Percentiles rank a stretch among this genome's conserved stretches.
Evolutionary conservation across 2,113 vertebrate species (phyloP).

Genomic region (Turdus rufiventris): DNA sequence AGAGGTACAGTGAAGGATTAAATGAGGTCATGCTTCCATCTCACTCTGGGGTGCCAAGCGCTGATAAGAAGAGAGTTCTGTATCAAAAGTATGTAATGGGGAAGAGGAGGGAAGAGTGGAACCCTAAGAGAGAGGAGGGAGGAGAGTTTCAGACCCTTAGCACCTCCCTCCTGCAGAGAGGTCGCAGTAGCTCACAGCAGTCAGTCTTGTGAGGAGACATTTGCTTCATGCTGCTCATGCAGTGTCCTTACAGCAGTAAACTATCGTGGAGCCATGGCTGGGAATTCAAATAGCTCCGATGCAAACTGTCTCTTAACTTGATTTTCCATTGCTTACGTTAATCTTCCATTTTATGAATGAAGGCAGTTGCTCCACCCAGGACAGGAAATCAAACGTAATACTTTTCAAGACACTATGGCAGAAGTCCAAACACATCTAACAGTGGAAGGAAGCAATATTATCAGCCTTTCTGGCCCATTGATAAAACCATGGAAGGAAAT

Average conservation of each 20-base stretch:
- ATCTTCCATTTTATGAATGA: constrained; percentile 22
- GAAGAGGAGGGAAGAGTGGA: neutral
- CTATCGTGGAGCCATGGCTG: neutral
- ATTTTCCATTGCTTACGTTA: neutral
- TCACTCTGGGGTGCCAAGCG: neutral
- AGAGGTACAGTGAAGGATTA: neutral
- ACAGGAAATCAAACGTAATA: constrained; percentile 56
- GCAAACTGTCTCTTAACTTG: neutral
- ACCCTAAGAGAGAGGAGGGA: neutral
- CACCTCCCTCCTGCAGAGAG: neutral
- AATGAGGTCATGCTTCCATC: neutral
- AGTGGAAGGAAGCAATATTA: constrained; percentile 77
- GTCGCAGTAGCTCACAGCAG: neutral
- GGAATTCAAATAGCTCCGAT: neutral
- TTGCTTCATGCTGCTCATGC: neutral
- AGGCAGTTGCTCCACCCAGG: constrained; percentile 18
- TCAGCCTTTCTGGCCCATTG: constrained; percentile 62
- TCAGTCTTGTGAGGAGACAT: neutral
- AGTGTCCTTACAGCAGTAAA: neutral
- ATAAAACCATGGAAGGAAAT: constrained; percentile 76
- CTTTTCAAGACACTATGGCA: constrained; percentile 67
- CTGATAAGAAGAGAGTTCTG: neutral
- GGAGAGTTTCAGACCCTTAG: neutral
- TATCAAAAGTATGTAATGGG: neutral
- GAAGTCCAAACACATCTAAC: constrained; percentile 62